Evolutionary conservation across 92 coral and sea anemone genomes (phyloP).

Genomic region (Palythoa grandis): DNA sequence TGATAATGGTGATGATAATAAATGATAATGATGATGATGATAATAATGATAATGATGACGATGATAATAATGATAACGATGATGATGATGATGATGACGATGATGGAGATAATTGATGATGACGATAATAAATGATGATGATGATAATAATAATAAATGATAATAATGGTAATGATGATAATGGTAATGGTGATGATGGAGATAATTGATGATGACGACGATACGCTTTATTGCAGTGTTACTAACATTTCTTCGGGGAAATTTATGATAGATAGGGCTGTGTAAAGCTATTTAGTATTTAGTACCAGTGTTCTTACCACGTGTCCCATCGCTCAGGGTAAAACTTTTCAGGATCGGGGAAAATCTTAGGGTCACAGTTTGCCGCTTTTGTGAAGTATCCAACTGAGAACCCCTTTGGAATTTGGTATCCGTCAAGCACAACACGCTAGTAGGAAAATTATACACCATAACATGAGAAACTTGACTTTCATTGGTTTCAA

Average conservation of each 20-base stretch:
- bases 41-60: neutral
- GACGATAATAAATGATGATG: neutral
- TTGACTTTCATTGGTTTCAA: neutral
- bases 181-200: too few species aligned
- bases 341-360: conserved; percentile 84
- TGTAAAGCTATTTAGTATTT: neutral
- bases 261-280: too few species aligned
- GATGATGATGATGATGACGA: neutral
- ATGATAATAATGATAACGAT: neutral
- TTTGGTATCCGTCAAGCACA: conserved; percentile 79
- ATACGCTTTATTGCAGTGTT: too few species aligned
- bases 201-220: too few species aligned
- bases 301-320: conserved; percentile 52
- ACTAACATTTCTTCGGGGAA: too few species aligned
- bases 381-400: conserved; percentile 91
- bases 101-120: neutral
- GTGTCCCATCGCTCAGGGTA: conserved; percentile 97
- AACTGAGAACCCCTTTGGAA: conserved; percentile 86
- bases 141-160: too few species aligned
- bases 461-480: neutral
- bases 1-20: too few species aligned
- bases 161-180: too few species aligned
- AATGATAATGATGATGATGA: neutral
- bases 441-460: conserved; percentile 58
- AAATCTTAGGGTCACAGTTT: conserved; percentile 89